Evolutionary conservation across 2,797 vertebrate species (phyloP), one percentile per base, ranked within the genome.

Genomic region (Circus cinereus): DNA sequence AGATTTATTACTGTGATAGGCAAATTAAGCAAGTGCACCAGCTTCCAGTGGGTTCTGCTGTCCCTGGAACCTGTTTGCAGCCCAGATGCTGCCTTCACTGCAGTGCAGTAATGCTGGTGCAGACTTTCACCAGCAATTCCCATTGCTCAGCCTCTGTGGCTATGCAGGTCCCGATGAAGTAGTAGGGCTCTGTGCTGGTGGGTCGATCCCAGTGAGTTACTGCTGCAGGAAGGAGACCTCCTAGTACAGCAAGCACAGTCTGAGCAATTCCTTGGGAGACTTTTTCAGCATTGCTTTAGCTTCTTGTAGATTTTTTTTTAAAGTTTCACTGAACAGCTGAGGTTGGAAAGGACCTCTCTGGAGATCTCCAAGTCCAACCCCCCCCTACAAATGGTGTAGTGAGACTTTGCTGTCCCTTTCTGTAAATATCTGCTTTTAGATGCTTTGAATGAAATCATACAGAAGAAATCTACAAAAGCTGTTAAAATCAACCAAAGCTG

Each of bases 141-240:
- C 0, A 0, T 17, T 62, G 30, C 68, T 64, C 0, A 0, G 19
- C 14, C 15, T 30, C 24, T 34, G 20, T 5, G 5, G 22, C 42
- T 32, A 2, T 0, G 0, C 4, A 12, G 18, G n/a, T 43, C 26
- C 23, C n/a, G 24, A 5, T 5, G 13, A 40, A 11, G 14, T 18
- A 45, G 18, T 0, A 14, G 23, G 19, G 36, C 20, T 70, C 29
- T 0, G 0, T 30, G 32, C 6, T 1, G 3, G 23, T 56, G 40
- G 4, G 19, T 34, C 4, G 8, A 14, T 72, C 8, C 36, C 67
- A 57, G 30, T 6, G 34, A 72, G 8, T 4, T 51, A 7, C 19
- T 64, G 22, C 51, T 92, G 43, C 29, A 54, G 50, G 36, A 48
- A n/a, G n/a, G 38, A 84, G 22, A 76, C 4, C 4, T 53, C 23